phyloP scores from a whole-genome alignment of 2,888 invertebrate species.

The Drosophila tanythrix region DNA sequence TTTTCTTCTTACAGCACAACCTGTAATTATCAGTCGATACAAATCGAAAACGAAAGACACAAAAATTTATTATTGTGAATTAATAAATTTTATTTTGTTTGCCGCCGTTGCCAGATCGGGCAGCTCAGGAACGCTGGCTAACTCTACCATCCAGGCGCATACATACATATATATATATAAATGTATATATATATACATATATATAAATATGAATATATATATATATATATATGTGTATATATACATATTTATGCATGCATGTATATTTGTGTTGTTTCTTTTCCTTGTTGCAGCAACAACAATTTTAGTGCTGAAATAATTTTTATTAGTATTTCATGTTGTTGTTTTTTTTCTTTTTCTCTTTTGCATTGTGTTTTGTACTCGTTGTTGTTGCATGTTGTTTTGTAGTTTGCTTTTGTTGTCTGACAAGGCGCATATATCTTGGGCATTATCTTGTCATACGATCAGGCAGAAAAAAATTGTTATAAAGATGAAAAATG shows the following conservation, averaged over 20 bases:
- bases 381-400: slow-evolving; percentile 40
- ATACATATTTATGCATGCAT: not conserved
- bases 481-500: slow-evolving; percentile 45
- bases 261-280: slow-evolving; percentile 21
- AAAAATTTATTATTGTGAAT: slow-evolving; percentile 85
- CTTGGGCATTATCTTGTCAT: slow-evolving; percentile 78
- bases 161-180: slow-evolving; percentile 11
- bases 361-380: slow-evolving; percentile 34
- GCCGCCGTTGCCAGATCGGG: slow-evolving; percentile 43
- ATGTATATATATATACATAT: not conserved
- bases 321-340: slow-evolving; percentile 54
- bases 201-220: not conserved
- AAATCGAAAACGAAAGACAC: slow-evolving; percentile 85
- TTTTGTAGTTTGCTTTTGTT: slow-evolving; percentile 54
- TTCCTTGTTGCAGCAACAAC: slow-evolving; percentile 39
- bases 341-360: slow-evolving; percentile 23
- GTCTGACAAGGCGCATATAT: slow-evolving; percentile 77
- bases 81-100: slow-evolving; percentile 82
- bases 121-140: slow-evolving; percentile 23
- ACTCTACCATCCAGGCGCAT: slow-evolving; percentile 39
- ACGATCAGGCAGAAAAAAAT: slow-evolving; percentile 55
- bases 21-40: slow-evolving; percentile 85
- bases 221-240: not conserved
- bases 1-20: slow-evolving; percentile 80
- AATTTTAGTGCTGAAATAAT: slow-evolving; percentile 57